A percentile compares a stretch with the other conserved stretches of the same genome.
Conservation (phyloP, 1,140 invertebrate species). For the Eumaeus atala region DNA sequence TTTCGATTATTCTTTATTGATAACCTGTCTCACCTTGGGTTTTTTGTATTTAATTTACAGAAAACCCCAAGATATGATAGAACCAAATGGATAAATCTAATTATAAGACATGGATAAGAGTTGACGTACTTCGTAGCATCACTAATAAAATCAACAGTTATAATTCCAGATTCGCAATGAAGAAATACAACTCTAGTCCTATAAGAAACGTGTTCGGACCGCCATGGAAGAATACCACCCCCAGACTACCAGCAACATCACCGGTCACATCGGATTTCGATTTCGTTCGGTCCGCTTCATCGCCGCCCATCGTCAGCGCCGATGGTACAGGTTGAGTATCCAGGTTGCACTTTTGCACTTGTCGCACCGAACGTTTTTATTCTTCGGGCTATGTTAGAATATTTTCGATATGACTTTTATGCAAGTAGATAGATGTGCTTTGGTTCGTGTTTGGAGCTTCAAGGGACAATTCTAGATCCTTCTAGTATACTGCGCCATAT, state of each 20-base stretch:
- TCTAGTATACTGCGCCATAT: no score
- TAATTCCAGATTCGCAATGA: conserved; percentile 44
- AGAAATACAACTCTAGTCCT: conserved; percentile 32
- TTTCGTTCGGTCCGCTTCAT: conserved; percentile 41
- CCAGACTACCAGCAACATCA: background rate
- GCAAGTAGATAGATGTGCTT: no score
- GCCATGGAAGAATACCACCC: conserved; percentile 46
- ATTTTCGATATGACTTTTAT: background rate
- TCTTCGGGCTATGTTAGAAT: background rate
- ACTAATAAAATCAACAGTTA: background rate
- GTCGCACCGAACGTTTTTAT: conserved; percentile 10
- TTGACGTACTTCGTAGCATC: background rate
- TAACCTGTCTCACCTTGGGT: no score
- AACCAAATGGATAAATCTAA: no score
- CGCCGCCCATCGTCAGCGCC: conserved; percentile 29
- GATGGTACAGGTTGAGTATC: conserved; percentile 57
- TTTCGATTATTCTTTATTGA: no score
- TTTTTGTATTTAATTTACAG: no score
- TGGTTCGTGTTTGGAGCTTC: no score
- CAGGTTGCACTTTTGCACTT: conserved; percentile 41
- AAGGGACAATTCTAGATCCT: no score
- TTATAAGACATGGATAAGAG: no score
- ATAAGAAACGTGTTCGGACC: conserved; percentile 34
- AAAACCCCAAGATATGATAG: no score
- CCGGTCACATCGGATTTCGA: conserved; percentile 48